Evolutionary conservation across 2,888 invertebrate genomes (phyloP).

Genomic region (Lasioglossum vierecki): DNA sequence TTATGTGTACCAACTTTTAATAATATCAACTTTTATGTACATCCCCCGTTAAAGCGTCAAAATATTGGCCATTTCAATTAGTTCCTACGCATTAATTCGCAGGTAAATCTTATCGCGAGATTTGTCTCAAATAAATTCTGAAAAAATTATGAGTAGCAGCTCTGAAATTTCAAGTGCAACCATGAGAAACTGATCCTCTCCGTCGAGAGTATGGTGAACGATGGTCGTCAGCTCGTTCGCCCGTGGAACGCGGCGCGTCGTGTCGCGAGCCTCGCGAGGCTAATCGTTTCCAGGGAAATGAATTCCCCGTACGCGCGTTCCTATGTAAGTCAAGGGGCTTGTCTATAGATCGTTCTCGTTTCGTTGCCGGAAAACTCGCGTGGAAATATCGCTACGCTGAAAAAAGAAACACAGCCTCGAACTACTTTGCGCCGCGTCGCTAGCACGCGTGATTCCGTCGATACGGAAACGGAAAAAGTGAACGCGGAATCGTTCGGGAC

Average conservation of each 20-base stretch:
- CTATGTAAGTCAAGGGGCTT: slow-evolving; percentile 23
- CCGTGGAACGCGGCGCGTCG: background rate
- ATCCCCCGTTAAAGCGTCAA: no score
- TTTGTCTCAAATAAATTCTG: no score
- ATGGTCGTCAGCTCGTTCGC: background rate
- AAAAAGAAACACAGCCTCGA: background rate
- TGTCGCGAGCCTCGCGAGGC: background rate
- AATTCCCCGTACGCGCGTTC: background rate
- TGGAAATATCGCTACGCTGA: background rate
- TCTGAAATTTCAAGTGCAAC: background rate
- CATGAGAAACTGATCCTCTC: background rate
- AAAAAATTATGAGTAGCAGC: no score
- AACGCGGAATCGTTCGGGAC: background rate
- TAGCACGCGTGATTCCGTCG: background rate
- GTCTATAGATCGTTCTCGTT: slow-evolving; percentile 14
- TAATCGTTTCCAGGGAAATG: slow-evolving; percentile 16
- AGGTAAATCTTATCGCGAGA: no score
- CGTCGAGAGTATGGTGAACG: background rate
- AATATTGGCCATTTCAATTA: no score
- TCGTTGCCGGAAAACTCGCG: background rate
- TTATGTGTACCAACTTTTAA: no score
- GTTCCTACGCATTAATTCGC: no score
- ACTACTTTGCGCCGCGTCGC: background rate
- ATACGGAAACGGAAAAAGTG: background rate
- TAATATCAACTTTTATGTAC: no score